These are phyloP conservation scores for Sphyrna mokarran DNA, from an alignment of 2,113 vertebrate species.

Conservation along the genomic window DNA sequence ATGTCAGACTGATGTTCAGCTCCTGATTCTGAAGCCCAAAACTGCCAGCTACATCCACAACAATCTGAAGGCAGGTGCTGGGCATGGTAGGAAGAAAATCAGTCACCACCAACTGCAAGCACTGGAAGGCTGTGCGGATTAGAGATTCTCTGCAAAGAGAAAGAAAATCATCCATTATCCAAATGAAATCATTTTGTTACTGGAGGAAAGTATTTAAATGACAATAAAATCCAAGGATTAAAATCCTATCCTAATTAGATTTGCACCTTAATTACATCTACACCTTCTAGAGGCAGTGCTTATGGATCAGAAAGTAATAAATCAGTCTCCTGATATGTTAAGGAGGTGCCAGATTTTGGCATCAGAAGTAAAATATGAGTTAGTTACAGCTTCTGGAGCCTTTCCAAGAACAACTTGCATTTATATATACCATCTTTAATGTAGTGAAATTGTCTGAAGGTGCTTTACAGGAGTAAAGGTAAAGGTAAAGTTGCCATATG, in stretches of 20 bases:
- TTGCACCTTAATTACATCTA: not conserved
- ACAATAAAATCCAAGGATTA: not conserved
- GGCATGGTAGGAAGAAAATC: slow-evolving; percentile 98
- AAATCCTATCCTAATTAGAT: not conserved
- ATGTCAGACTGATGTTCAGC: slow-evolving; percentile 97
- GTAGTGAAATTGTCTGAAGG: not conserved
- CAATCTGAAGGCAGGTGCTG: slow-evolving; percentile 93
- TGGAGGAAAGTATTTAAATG: not conserved
- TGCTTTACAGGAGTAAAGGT: not conserved
- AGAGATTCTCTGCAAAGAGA: slow-evolving; percentile 77
- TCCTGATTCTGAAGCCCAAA: slow-evolving; percentile 98
- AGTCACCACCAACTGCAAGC: slow-evolving; percentile 97
- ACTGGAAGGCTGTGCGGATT: slow-evolving; percentile 97
- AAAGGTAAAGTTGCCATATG: not conserved
- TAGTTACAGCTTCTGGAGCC: not conserved
- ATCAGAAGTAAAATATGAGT: not conserved
- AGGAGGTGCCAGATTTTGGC: not conserved
- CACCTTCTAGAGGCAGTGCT: not conserved
- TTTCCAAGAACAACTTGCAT: not conserved
- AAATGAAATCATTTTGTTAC: not conserved
- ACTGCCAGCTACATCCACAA: slow-evolving; percentile 94
- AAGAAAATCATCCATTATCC: not conserved
- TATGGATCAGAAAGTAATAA: not conserved
- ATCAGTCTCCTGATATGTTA: not conserved
- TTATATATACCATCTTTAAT: not conserved